Evolutionary conservation across 2,888 invertebrate genomes (phyloP).

Genomic region (Rhingia rostrata): DNA sequence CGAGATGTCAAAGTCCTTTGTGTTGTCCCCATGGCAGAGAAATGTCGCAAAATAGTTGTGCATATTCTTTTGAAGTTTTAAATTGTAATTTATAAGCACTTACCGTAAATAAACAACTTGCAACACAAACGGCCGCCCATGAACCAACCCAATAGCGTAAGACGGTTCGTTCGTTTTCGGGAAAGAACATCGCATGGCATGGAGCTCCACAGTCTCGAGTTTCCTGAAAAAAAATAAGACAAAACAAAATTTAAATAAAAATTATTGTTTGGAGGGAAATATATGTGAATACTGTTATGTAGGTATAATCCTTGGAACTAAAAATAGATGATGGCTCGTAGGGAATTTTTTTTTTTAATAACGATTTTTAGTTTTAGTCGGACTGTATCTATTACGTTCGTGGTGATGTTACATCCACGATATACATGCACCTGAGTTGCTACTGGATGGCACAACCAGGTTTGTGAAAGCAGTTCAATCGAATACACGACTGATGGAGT

Average conservation of each 20-base stretch:
- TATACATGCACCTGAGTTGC: too few species aligned
- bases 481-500: too few species aligned
- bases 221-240: conserved; percentile 78
- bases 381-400: too few species aligned
- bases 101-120: conserved; percentile 94
- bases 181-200: conserved; percentile 96
- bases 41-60: neutral
- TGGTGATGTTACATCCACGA: too few species aligned
- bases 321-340: too few species aligned
- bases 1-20: conserved; percentile 19
- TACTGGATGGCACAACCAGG: too few species aligned
- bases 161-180: conserved; percentile 90
- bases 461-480: too few species aligned
- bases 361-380: too few species aligned
- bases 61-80: conserved; percentile 24
- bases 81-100: conserved; percentile 74
- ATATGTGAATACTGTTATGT: too few species aligned
- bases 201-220: conserved; percentile 93
- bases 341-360: too few species aligned
- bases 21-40: neutral
- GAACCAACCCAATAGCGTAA: conserved; percentile 96
- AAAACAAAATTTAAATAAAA: conserved; percentile 26
- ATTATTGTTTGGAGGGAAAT: too few species aligned
- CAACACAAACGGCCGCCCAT: conserved; percentile 95
- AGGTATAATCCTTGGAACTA: too few species aligned